A percentile compares a stretch with the other conserved stretches of the same genome.
Evolutionary conservation across 2,113 vertebrate species (phyloP).

Genomic region (Myocastor coypus): DNA sequence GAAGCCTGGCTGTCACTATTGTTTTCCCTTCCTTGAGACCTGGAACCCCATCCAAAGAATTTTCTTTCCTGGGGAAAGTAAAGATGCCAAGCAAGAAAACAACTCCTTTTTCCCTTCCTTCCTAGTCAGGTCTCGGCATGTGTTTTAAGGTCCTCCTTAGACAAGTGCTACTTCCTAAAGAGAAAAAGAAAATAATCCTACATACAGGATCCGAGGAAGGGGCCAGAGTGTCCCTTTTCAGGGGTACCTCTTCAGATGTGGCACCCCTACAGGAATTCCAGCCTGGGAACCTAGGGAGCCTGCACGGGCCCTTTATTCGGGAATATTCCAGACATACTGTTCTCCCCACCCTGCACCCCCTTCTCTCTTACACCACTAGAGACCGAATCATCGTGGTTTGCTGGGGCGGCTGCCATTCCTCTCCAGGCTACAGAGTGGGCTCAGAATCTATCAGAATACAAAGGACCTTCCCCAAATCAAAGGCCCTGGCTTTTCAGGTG

Average conservation of each 20-base stretch:
- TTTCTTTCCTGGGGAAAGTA: not conserved
- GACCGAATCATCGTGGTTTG: constrained; percentile 33
- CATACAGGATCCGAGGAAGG: not conserved
- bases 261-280: not conserved
- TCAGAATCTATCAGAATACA: constrained; percentile 44
- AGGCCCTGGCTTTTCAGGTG: constrained; percentile 72
- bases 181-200: not conserved
- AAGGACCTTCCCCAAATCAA: not conserved
- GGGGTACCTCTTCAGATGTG: not conserved
- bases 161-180: not conserved
- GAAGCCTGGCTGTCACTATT: not conserved
- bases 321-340: not conserved
- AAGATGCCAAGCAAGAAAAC: not conserved
- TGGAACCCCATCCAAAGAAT: not conserved
- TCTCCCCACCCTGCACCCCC: not conserved
- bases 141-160: not conserved
- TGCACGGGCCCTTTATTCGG: not conserved
- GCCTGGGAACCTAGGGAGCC: not conserved
- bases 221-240: not conserved
- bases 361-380: constrained; percentile 46
- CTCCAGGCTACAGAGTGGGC: not conserved
- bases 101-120: not conserved
- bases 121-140: not conserved
- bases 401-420: not conserved
- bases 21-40: not conserved